These are phyloP conservation scores for Rattus rattus DNA, from an alignment of 2,113 vertebrate genomes.

Conservation along the genomic window DNA sequence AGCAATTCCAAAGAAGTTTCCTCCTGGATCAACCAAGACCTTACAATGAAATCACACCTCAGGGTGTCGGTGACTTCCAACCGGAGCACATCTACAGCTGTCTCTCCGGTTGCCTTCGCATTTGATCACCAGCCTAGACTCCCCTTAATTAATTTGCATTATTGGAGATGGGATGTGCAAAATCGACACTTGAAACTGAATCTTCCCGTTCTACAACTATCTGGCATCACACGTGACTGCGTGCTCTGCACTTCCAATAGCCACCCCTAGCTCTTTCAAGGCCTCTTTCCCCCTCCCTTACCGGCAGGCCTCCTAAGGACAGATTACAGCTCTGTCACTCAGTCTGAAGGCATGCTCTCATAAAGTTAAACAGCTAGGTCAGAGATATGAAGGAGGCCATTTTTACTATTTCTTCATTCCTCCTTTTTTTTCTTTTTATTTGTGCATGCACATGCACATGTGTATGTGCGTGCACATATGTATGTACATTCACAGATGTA, in stretches of 20 bases:
- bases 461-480: not conserved
- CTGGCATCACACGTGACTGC: not conserved
- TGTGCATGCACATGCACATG: too few relatives aligned
- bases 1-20: conserved; percentile 7
- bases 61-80: not conserved
- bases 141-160: conserved; percentile 7
- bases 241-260: not conserved
- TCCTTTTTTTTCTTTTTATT: not conserved
- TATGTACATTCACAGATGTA: too few relatives aligned
- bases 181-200: conserved; percentile 41
- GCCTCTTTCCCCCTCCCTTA: not conserved
- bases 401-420: not conserved
- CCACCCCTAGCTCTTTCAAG: not conserved
- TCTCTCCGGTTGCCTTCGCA: not conserved
- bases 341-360: conserved; percentile 39
- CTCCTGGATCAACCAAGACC: conserved; percentile 1
- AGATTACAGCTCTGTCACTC: conserved; percentile 5
- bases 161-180: not conserved
- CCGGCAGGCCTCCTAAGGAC: not conserved
- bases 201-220: conserved; percentile 25
- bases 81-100: not conserved
- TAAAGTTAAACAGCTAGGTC: not conserved
- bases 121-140: not conserved
- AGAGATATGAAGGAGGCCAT: conserved; percentile 13
- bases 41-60: not conserved